Evolutionary conservation across 2,113 vertebrate species (phyloP).

Genomic region (Cinclus mexicanus): DNA sequence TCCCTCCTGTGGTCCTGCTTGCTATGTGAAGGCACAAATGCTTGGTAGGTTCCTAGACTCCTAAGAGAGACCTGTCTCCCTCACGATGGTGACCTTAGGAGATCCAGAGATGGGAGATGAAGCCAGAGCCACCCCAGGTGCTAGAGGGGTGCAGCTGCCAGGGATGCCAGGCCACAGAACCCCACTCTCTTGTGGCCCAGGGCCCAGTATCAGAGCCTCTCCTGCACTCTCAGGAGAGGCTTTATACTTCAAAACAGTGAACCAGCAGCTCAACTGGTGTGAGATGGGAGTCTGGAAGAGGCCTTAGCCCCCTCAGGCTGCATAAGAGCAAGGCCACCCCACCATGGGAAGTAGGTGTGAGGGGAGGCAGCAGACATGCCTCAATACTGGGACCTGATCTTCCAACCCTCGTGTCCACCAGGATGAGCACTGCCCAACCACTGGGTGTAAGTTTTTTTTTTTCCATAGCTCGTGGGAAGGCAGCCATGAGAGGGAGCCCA

Average conservation of each 20-base stretch:
- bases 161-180: fast-evolving
- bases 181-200: no score
- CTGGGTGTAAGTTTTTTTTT: background rate
- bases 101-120: fast-evolving
- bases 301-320: background rate
- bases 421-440: fast-evolving
- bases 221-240: background rate
- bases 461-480: background rate
- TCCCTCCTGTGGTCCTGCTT: fast-evolving
- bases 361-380: background rate
- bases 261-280: fast-evolving
- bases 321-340: fast-evolving
- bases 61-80: fast-evolving
- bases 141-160: fast-evolving
- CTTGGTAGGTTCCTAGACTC: background rate
- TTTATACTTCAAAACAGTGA: background rate
- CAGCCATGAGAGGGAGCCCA: fast-evolving
- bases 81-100: fast-evolving
- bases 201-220: fast-evolving
- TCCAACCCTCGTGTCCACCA: fast-evolving
- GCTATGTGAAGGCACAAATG: fast-evolving
- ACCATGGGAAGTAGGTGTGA: fast-evolving
- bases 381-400: fast-evolving
- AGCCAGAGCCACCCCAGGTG: background rate
- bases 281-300: background rate